Evolutionary conservation across 2,888 invertebrate genomes (phyloP).

Genomic region (Esperia sulphurella): DNA sequence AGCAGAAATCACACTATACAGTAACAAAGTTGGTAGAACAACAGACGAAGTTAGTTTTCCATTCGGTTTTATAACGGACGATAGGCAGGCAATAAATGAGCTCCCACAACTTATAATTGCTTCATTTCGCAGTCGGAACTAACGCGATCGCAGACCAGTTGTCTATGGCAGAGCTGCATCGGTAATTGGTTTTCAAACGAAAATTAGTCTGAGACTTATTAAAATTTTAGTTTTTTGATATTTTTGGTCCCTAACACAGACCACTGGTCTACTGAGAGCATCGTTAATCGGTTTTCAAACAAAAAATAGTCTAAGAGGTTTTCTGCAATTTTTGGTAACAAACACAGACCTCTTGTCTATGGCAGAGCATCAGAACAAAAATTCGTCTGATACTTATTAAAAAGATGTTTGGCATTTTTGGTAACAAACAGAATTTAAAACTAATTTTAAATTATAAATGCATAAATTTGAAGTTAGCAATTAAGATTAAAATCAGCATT

Average conservation of each 20-base stretch:
- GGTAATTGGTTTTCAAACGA: background rate
- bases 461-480: too few species aligned
- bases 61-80: constrained; percentile 68
- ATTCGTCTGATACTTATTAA: background rate
- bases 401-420: too few species aligned
- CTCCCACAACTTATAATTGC: constrained; percentile 75
- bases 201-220: background rate
- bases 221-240: too few species aligned
- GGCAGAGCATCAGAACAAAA: background rate
- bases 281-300: too few species aligned
- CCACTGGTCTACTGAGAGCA: too few species aligned
- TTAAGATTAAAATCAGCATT: too few species aligned
- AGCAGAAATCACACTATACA: background rate
- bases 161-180: background rate
- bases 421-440: too few species aligned
- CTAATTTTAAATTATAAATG: too few species aligned
- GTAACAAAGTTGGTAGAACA: constrained; percentile 1
- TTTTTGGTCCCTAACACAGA: too few species aligned
- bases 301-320: too few species aligned
- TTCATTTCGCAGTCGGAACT: constrained; percentile 56
- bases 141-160: background rate
- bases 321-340: too few species aligned
- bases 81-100: constrained; percentile 76
- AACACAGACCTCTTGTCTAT: background rate
- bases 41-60: constrained; percentile 52